Conservation (phyloP, 2,797 vertebrate species). For the Lagodon rhomboides region DNA sequence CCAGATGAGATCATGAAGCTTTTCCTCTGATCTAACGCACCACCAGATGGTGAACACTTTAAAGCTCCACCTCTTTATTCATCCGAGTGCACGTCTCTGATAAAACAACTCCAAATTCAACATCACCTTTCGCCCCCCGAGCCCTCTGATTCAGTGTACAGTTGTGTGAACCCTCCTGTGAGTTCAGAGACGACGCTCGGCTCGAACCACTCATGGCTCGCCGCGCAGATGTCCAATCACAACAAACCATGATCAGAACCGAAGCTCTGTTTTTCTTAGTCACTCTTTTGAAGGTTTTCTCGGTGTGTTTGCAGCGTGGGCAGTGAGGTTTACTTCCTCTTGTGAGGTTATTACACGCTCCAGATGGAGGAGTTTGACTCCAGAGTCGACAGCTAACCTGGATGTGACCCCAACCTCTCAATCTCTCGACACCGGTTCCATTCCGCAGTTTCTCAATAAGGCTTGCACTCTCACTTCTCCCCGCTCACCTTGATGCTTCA, state of each 20-base stretch:
- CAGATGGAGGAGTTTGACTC: slow-evolving; percentile 32
- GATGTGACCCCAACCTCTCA: neutral
- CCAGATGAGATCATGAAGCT: slow-evolving; percentile 3
- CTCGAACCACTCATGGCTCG: neutral
- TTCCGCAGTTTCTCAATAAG: neutral
- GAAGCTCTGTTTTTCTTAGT: slow-evolving; percentile 3
- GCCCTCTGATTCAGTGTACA: neutral
- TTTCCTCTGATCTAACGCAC: slow-evolving; percentile 12
- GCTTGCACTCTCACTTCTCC: neutral
- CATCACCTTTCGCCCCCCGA: slow-evolving; percentile 13
- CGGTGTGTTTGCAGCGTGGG: neutral
- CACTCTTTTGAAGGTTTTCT: slow-evolving; percentile 6
- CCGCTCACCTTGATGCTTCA: neutral
- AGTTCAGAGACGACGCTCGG: slow-evolving; percentile 24
- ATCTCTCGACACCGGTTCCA: neutral
- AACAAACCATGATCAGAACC: slow-evolving; percentile 26
- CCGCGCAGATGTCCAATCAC: slow-evolving; percentile 28
- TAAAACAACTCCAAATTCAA: slow-evolving; percentile 19
- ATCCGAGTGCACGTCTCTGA: neutral
- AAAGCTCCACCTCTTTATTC: slow-evolving; percentile 2
- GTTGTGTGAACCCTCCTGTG: slow-evolving; percentile 2
- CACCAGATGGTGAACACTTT: slow-evolving; percentile 8
- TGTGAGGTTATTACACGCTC: slow-evolving; percentile 18
- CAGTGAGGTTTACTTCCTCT: neutral
- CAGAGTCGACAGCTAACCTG: neutral